Conservation (phyloP, 2,113 vertebrate genomes). For the Coracopsis vasa region DNA sequence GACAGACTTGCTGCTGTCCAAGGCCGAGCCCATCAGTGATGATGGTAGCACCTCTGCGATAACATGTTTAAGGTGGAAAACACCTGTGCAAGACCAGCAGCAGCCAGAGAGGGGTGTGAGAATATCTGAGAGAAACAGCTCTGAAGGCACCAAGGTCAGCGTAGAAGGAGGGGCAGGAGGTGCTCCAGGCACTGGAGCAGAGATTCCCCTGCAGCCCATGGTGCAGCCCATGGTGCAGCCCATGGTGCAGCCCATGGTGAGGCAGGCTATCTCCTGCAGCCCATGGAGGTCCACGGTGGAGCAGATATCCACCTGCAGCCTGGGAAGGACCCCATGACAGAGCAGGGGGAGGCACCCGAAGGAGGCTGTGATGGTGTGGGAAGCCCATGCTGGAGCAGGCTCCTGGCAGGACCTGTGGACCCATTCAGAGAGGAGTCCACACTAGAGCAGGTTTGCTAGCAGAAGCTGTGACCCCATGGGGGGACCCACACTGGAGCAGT, state of each 20-base stretch:
- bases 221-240: background rate
- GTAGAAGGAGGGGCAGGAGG: background rate
- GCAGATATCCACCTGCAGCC: background rate
- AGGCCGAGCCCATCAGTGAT: background rate
- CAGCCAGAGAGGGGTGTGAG: background rate
- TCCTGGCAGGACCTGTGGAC: background rate
- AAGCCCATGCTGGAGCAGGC: background rate
- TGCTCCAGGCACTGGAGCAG: background rate
- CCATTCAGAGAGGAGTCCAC: background rate
- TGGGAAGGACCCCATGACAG: rapidly evolving
- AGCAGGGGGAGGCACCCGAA: background rate
- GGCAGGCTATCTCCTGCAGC: background rate
- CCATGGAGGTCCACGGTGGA: rapidly evolving
- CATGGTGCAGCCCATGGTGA: background rate
- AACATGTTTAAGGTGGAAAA: background rate
- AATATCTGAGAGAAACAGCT: background rate
- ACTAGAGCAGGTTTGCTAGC: background rate
- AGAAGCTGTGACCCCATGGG: background rate
- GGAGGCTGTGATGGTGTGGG: rapidly evolving
- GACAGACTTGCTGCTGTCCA: background rate
- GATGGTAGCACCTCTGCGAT: background rate
- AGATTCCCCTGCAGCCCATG: background rate
- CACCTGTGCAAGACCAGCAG: background rate
- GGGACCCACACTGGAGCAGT: background rate
- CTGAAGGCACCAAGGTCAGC: no score